Base-by-base conservation (phyloP, 2,113 vertebrate genomes). In the Xyliphius kryptos region DNA sequence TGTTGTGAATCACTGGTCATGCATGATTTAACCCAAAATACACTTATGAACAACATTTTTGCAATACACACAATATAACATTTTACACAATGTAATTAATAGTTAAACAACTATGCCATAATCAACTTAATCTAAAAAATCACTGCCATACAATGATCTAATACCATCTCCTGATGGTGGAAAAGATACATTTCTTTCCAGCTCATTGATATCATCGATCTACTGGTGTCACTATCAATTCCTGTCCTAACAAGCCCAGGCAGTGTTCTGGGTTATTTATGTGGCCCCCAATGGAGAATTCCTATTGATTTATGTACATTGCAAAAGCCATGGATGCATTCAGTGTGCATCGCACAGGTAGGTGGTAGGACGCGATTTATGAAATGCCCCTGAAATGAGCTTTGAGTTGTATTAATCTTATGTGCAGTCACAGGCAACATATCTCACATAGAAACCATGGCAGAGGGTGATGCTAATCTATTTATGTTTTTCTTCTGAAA, bases 401-500 rank as follows among this genome's bases (percentile, higher is more conserved):
- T 76, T 37, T 70, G 79, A 78, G 74, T 78, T 76, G 76, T 56
- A 69, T 74, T 63, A 71, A 77, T 68, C 56, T 70, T 40, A 68
- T 79, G 76, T 54, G 63, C 46, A 44, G 62, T 59, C 62, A 56
- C 17, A 1, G 32, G n/a, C n/a, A n/a, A 61, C 79, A 80, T 62
- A 62, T 66, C 73, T 80, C 74, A 40, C 66, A 56, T 53, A 59
- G 14, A 74, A 74, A 68, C 78, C 75, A 69, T 70, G 80, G 76
- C 67, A 67, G 71, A 82, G 32, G 81, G 82, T 78, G 83, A 89
- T 81, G 75, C 87, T 80, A 79, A 88, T 81, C 82, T 83, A 68
- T 84, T 84, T 83, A 64, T 52, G 52, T 61, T 61, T 53, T 54
- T 73, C 67, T 72, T 79, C 66, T 66, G 77, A 79, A 80, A 72